Evolutionary conservation across 2,113 vertebrate species (phyloP).

Genomic region (Lynx canadensis): DNA sequence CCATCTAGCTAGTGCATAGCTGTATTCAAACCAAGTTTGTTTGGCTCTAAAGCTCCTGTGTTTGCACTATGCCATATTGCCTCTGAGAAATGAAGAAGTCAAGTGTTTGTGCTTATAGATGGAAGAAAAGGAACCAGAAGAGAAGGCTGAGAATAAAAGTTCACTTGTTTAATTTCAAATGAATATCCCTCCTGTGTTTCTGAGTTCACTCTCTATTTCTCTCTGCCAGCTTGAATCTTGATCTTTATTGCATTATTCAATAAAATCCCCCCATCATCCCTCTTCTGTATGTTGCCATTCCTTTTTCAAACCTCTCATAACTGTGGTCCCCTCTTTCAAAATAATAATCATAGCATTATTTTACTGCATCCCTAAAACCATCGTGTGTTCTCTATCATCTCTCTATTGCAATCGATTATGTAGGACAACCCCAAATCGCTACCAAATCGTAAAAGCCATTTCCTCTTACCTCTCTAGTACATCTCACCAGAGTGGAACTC

Average conservation of each 20-base stretch:
- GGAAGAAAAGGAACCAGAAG: slow-evolving; percentile 39
- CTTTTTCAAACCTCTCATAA: background rate
- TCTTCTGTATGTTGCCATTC: background rate
- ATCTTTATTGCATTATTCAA: background rate
- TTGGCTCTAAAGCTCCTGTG: background rate
- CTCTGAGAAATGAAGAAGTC: slow-evolving; percentile 14
- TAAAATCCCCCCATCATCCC: background rate
- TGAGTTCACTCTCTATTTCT: background rate
- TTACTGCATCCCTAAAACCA: background rate
- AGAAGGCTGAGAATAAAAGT: background rate
- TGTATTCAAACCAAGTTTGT: background rate
- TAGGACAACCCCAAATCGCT: background rate
- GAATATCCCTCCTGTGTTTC: background rate
- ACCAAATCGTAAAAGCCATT: background rate
- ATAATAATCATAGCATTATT: background rate
- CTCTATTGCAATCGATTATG: background rate
- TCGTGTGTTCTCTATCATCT: background rate
- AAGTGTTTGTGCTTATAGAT: background rate
- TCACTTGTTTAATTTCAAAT: slow-evolving; percentile 1
- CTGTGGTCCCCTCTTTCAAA: background rate
- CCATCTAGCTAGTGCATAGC: background rate
- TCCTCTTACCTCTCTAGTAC: background rate
- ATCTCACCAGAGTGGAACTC: background rate
- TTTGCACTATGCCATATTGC: background rate
- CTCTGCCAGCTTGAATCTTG: background rate